Percentiles rank a stretch among this genome's conserved stretches.
These are phyloP conservation scores for Atrichornis clamosus DNA, from an alignment of 2,113 vertebrate genomes.

Conservation along the genomic window DNA sequence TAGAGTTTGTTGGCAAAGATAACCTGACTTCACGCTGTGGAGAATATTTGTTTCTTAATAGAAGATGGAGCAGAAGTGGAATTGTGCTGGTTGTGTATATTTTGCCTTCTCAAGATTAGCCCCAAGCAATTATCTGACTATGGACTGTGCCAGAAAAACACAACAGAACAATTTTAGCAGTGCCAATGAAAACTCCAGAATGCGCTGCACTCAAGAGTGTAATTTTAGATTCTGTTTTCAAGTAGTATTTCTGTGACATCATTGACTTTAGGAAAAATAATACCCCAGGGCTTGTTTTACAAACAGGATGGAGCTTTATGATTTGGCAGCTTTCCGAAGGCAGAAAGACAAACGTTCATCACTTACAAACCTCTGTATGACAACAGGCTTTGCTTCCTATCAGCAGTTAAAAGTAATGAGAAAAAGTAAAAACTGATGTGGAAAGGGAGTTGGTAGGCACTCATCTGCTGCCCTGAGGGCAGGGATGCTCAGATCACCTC, in stretches of 20 bases:
- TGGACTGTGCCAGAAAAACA: slow-evolving; percentile 57
- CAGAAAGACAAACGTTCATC: slow-evolving; percentile 32
- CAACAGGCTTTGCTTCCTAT: slow-evolving; percentile 7
- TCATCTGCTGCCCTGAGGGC: background rate
- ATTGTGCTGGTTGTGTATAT: slow-evolving; percentile 49
- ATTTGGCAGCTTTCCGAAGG: slow-evolving; percentile 58
- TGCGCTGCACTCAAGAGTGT: slow-evolving; percentile 53
- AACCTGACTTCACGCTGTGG: background rate
- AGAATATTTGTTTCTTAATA: slow-evolving; percentile 56
- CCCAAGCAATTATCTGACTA: slow-evolving; percentile 60
- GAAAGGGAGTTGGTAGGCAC: background rate
- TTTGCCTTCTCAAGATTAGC: slow-evolving; percentile 63
- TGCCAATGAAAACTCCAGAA: slow-evolving; percentile 68
- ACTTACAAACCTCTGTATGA: background rate
- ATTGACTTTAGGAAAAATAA: slow-evolving; percentile 65
- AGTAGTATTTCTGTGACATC: slow-evolving; percentile 68
- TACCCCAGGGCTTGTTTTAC: slow-evolving; percentile 59
- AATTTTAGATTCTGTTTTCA: slow-evolving; percentile 70
- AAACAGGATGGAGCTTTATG: slow-evolving; percentile 64
- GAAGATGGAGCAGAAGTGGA: slow-evolving; percentile 38
- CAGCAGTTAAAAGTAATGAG: background rate
- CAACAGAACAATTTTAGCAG: slow-evolving; percentile 62
- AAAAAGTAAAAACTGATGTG: background rate
- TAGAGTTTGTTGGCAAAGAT: slow-evolving; percentile 20
- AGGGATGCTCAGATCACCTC: background rate